phyloP scores from a whole-genome alignment of 2,888 invertebrate genomes.

The Malthinus flaveolus region DNA sequence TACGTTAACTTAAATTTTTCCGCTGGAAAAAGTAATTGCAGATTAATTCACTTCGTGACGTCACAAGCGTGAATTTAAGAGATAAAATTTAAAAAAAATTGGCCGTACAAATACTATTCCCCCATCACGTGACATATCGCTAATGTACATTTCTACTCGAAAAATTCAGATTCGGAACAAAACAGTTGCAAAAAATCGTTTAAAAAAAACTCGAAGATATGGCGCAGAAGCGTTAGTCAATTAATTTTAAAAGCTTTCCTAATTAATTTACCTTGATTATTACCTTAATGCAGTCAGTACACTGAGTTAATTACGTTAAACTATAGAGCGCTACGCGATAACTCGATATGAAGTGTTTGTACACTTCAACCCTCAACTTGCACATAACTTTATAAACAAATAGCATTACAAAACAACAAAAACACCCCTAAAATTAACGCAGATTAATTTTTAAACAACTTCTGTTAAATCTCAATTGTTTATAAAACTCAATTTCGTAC shows the following conservation, averaged over 20 bases:
- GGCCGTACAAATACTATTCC: too few species aligned
- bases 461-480: too few species aligned
- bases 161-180: too few species aligned
- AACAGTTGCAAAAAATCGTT: too few species aligned
- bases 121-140: too few species aligned
- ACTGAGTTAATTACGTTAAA: slow-evolving; percentile 23
- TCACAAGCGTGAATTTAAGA: too few species aligned
- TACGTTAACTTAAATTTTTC: too few species aligned
- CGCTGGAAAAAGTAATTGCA: too few species aligned
- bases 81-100: too few species aligned
- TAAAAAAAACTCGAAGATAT: neutral
- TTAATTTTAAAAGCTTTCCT: slow-evolving; percentile 26
- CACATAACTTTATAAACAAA: slow-evolving; percentile 11
- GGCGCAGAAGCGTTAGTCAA: slow-evolving; percentile 6
- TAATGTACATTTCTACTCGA: too few species aligned
- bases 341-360: slow-evolving; percentile 22
- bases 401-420: neutral
- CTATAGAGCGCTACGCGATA: slow-evolving; percentile 16
- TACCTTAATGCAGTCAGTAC: slow-evolving; percentile 24
- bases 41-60: too few species aligned
- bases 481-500: too few species aligned
- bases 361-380: slow-evolving; percentile 12
- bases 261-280: slow-evolving; percentile 24
- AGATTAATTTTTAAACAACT: neutral
- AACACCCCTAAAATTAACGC: neutral